Evolutionary conservation across 1,140 invertebrate species (phyloP).

Genomic region (Solenopsis fugax): DNA sequence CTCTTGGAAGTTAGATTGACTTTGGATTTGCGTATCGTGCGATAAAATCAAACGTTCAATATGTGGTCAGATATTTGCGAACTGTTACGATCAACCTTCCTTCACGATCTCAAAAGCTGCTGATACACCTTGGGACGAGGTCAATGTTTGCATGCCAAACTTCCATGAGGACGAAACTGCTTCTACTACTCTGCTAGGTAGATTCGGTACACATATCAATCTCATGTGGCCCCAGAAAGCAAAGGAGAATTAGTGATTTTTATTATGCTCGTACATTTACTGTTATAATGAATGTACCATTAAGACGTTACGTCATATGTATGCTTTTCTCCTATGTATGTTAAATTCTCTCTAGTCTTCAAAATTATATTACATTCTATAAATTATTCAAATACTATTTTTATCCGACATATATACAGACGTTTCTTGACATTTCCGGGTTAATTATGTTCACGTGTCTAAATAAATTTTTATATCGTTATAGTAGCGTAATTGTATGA

Average conservation of each 20-base stretch:
- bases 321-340: background rate
- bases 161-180: conserved; percentile 60
- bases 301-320: background rate
- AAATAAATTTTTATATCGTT: background rate
- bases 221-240: background rate
- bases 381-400: background rate
- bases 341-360: background rate
- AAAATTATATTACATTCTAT: background rate
- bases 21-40: background rate
- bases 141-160: conserved; percentile 64
- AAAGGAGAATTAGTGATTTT: background rate
- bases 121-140: conserved; percentile 38
- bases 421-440: background rate
- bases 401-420: background rate
- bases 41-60: background rate
- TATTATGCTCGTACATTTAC: background rate
- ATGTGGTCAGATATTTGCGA: background rate
- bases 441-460: background rate
- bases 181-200: conserved; percentile 7
- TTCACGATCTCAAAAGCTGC: background rate
- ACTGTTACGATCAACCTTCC: background rate
- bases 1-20: background rate
- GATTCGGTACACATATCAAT: background rate
- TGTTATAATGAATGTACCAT: background rate
- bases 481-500: background rate